phyloP scores from a whole-genome alignment of 2,113 vertebrate species.

The Vimba vimba region DNA sequence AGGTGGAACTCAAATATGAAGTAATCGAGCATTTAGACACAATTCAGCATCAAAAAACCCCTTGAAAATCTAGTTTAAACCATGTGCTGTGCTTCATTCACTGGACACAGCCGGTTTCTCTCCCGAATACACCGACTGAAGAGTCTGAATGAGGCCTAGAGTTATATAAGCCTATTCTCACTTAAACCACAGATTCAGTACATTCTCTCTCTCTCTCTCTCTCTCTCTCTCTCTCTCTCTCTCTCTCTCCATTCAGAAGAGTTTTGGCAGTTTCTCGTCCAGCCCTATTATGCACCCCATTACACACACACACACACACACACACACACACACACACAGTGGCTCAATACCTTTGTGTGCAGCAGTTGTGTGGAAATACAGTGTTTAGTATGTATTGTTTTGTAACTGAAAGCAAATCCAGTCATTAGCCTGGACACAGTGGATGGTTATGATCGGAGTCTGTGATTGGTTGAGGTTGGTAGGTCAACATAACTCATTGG shows the following conservation, averaged over 20 bases:
- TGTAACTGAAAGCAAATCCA: conserved; percentile 17
- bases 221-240: conserved; percentile 12
- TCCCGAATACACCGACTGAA: neutral
- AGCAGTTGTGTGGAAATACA: neutral
- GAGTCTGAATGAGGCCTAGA: conserved; percentile 26
- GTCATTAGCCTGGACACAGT: conserved; percentile 15
- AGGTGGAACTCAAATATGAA: neutral
- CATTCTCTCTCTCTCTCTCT: conserved; percentile 20
- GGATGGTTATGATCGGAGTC: conserved; percentile 28
- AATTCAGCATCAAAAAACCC: no score
- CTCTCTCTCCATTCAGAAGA: conserved; percentile 47
- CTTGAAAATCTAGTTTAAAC: neutral
- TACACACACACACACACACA: neutral
- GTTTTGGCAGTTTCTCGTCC: conserved; percentile 43
- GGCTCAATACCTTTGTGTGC: neutral
- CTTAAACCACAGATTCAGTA: conserved; percentile 38
- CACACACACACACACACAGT: conserved; percentile 3
- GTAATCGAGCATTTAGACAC: no score
- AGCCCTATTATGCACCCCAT: conserved; percentile 15
- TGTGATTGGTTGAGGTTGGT: conserved; percentile 48
- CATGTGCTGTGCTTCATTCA: neutral
- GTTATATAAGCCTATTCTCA: conserved; percentile 48
- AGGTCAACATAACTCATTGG: conserved; percentile 45
- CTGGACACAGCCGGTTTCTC: neutral
- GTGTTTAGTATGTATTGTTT: neutral